These are phyloP conservation scores for Hormiphora californensis DNA, from an alignment of 37 sponge, comb jelly and placozoan species.

Conservation along the genomic window DNA sequence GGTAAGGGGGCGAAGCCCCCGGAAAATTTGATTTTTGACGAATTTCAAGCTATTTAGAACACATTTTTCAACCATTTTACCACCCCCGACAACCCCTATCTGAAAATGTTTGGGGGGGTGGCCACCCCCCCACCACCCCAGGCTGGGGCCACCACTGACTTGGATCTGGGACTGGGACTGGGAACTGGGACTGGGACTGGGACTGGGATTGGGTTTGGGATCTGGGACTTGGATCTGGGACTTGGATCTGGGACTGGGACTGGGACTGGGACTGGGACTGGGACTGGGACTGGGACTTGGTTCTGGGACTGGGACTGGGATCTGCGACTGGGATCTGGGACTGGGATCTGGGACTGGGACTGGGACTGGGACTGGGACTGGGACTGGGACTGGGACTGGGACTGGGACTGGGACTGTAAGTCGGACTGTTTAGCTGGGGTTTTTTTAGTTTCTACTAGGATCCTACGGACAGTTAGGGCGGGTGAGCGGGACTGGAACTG, in stretches of 20 bases:
- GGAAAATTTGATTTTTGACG: too few species aligned
- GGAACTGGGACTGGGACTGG: neutral
- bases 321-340: neutral
- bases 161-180: neutral
- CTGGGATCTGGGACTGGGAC: slow-evolving; percentile 8
- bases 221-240: neutral
- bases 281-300: slow-evolving; percentile 10
- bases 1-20: too few species aligned
- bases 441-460: too few species aligned
- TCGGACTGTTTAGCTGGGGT: neutral
- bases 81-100: too few species aligned
- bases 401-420: slow-evolving; percentile 2
- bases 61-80: too few species aligned
- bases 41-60: too few species aligned
- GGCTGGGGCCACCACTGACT: too few species aligned
- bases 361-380: slow-evolving; percentile 25
- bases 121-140: too few species aligned
- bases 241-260: neutral
- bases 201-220: neutral
- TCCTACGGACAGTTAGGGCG: too few species aligned
- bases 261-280: slow-evolving; percentile 18
- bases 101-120: too few species aligned
- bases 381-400: slow-evolving; percentile 8
- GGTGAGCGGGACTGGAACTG: neutral
- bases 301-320: slow-evolving; percentile 21